Conservation (phyloP, 1,140 invertebrate genomes). For the Caenorhabditis brenneri region DNA sequence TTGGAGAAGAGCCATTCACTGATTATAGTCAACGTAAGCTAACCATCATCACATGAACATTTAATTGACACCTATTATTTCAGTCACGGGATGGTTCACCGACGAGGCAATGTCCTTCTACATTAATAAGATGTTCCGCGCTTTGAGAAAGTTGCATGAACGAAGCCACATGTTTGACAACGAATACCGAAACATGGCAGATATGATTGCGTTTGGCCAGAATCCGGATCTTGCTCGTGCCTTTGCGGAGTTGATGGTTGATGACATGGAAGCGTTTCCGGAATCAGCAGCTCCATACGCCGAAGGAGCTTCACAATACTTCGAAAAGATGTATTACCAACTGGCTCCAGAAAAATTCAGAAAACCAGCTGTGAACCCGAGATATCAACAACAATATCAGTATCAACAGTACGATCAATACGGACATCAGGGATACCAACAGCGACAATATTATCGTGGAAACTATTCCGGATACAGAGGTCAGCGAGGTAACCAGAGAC, state of each 20-base stretch:
- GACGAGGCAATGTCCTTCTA: constrained; percentile 13
- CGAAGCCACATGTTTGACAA: background rate
- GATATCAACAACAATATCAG: background rate
- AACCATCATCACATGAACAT: too few species aligned
- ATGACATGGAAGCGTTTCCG: background rate
- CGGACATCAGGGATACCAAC: too few species aligned
- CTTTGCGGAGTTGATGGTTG: background rate
- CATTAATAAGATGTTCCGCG: background rate
- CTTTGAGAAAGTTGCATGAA: background rate
- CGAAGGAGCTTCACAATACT: background rate
- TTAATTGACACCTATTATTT: background rate
- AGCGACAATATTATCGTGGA: too few species aligned
- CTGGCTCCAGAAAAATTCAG: background rate
- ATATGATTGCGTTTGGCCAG: background rate
- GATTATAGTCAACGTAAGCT: background rate
- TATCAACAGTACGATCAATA: too few species aligned
- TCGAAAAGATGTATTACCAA: background rate
- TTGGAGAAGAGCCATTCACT: background rate
- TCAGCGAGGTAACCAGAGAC: too few species aligned
- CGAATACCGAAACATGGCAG: background rate
- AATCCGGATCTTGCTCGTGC: background rate
- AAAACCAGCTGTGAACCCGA: background rate
- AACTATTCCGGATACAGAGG: too few species aligned
- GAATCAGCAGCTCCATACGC: too few species aligned
- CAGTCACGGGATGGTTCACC: constrained; percentile 1